Base-by-base conservation (phyloP, 1,140 invertebrate species). In the Paramacrobiotus metropolitanus region DNA sequence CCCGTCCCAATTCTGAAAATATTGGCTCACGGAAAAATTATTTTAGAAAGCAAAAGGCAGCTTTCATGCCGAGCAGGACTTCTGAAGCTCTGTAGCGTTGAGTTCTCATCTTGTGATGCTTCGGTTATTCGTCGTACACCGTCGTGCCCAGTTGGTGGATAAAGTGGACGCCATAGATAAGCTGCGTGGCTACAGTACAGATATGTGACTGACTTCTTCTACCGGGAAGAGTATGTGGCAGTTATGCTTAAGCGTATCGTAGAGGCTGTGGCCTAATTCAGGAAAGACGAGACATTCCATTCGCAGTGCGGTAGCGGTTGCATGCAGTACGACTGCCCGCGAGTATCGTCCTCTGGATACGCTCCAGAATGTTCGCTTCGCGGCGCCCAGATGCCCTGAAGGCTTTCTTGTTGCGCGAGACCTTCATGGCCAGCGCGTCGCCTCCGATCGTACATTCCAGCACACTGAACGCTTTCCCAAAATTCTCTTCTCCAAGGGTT, bases 181-280 rank as follows among this genome's bases (percentile, higher is more conserved):
- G 76, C 76, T 99, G 95, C 76, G 97, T 97, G 2, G 86, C 81
- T 73, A n/a, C n/a, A n/a, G n/a, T n/a, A n/a, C n/a, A n/a, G n/a
- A n/a, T n/a, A 99, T 96, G 74, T 97, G 91, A 66, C 92, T 80
- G 34, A 97, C 92, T 74, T 97, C 91, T 65, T 96, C 88, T 74
- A 98, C 75, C 34, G 93, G 84, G 77, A 98, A 99, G 29, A 93
- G 92, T 70, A 92, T 84, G 75, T 98, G 99, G 76, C 87, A 87
- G 77, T 99, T 99, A 75, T 96, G 88, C 80, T 95, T 95, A 82
- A 99, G 79, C 76, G 99, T 99, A 77, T 99, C 94, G 76, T 98
- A 99, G 65, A 99, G 93, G 78, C 91, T 96, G 45, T 94, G 80
- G 62, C 95, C 95, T 62, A 99, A 80, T 83, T 98, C 90, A 76